phyloP scores from a whole-genome alignment of 2,888 invertebrate genomes.

The Dicyrtomina minuta region DNA sequence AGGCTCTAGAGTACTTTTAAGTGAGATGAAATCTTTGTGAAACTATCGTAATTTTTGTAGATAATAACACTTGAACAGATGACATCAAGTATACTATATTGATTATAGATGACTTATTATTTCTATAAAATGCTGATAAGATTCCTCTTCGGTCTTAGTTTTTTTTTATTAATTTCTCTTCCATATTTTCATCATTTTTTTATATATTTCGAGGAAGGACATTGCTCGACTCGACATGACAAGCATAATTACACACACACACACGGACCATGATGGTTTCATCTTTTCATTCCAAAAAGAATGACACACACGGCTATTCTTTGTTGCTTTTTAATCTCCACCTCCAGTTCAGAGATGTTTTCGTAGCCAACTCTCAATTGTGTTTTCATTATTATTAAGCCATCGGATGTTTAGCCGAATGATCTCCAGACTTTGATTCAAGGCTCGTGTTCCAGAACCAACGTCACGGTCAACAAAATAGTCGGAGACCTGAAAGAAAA shows the following conservation, averaged over 20 bases:
- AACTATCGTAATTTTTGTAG: too few species aligned
- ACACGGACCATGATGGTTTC: too few species aligned
- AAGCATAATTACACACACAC: neutral
- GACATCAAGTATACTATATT: too few species aligned
- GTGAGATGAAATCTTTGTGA: too few species aligned
- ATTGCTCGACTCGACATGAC: too few species aligned
- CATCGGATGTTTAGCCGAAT: conserved; percentile 80
- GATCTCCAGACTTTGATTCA: conserved; percentile 74
- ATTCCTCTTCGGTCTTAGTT: neutral
- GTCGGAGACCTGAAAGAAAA: conserved; percentile 65
- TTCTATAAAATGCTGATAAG: neutral
- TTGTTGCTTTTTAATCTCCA: neutral
- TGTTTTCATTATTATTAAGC: conserved; percentile 65
- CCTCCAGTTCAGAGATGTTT: conserved; percentile 30
- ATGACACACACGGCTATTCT: neutral
- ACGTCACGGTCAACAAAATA: conserved; percentile 63
- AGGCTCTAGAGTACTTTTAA: too few species aligned
- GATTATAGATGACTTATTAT: too few species aligned
- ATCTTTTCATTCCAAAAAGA: neutral
- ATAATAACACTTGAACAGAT: too few species aligned
- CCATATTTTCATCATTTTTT: conserved; percentile 2
- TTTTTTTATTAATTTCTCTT: too few species aligned
- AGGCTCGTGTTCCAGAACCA: conserved; percentile 64
- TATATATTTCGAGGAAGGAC: neutral
- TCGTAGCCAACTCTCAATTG: conserved; percentile 62